Evolutionary conservation across 2,797 vertebrate species (phyloP), one percentile per base, ranked within the genome.

Genomic region (Vireo griseus): DNA sequence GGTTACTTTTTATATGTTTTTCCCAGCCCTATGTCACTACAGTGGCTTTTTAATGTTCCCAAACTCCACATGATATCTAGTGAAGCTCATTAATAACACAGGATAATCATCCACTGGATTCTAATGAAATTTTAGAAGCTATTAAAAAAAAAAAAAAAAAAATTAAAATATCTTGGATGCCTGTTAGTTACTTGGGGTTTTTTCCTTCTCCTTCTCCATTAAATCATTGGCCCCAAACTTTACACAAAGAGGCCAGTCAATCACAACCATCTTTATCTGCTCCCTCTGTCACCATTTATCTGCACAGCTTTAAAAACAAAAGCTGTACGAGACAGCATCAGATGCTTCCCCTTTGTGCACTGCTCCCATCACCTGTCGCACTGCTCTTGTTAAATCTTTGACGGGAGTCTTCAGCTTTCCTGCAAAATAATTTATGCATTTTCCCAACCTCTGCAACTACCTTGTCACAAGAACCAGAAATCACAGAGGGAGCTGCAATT

Each of bases 391-490:
- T 81, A 58, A 88, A 66, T 54, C 65, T 90, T 84, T 95, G 69
- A 95, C 52, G 58, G 74, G 51, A 94, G 37, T 6, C 79, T 94
- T 95, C 90, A 95, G 74, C 76, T 63, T 37, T 79, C 63, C 74
- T 88, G 86, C 28, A 47, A 88, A 97, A 73, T 94, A 66, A 96
- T 95, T 84, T 92, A 96, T 96, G 88, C 88, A 33, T 67, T 90
- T 94, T 78, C 37, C 73, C 93, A 93, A 96, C 94, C 95, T 93
- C 96, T 97, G 90, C 93, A 96, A 57, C 93, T 94, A 84, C 83
- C 88, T 92, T 88, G 87, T 94, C 94, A 96, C 50, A 94, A 91
- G 92, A 94, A 39, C 51, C 67, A 84, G 80, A 82, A 94, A 86
- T 81, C 69, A 84, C 44, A 82, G 88, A 83, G 69, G 65, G 92